phyloP scores from a whole-genome alignment of 1,140 invertebrate species.

The Stegodyphus dumicola region DNA sequence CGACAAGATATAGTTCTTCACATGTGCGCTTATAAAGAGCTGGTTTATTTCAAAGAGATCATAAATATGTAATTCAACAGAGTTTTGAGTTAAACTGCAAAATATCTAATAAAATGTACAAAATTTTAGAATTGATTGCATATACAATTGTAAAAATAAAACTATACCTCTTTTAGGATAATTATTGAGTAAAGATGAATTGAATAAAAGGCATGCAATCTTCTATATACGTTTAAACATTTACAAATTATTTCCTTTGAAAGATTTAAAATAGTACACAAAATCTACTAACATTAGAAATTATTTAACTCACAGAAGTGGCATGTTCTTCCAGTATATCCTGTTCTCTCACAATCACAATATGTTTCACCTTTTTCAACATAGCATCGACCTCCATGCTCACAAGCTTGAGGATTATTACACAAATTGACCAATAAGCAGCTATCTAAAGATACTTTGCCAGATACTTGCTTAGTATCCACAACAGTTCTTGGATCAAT shows the following conservation, averaged over 20 bases:
- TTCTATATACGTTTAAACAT: too few relatives aligned
- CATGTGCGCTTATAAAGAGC: constrained; percentile 89
- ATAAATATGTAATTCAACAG: background rate
- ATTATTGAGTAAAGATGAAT: too few relatives aligned
- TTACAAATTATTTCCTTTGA: too few relatives aligned
- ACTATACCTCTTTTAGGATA: too few relatives aligned
- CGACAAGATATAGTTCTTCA: constrained; percentile 87
- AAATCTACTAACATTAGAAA: background rate
- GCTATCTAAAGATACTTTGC: constrained; percentile 89
- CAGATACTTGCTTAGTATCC: constrained; percentile 73
- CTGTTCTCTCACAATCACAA: constrained; percentile 89
- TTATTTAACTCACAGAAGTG: constrained; percentile 79
- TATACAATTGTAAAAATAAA: too few relatives aligned
- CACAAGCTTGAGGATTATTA: constrained; percentile 86
- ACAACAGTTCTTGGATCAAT: constrained; percentile 84
- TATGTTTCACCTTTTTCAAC: constrained; percentile 83
- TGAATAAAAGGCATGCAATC: too few relatives aligned
- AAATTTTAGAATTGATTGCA: too few relatives aligned
- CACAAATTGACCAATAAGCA: constrained; percentile 92
- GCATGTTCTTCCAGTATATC: constrained; percentile 89
- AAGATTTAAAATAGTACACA: too few relatives aligned
- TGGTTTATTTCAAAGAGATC: constrained; percentile 64
- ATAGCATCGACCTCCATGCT: constrained; percentile 89
- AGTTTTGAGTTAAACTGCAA: too few relatives aligned
- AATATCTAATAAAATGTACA: too few relatives aligned